phyloP scores from a whole-genome alignment of 2,113 vertebrate species.

The Probosciger aterrimus region DNA sequence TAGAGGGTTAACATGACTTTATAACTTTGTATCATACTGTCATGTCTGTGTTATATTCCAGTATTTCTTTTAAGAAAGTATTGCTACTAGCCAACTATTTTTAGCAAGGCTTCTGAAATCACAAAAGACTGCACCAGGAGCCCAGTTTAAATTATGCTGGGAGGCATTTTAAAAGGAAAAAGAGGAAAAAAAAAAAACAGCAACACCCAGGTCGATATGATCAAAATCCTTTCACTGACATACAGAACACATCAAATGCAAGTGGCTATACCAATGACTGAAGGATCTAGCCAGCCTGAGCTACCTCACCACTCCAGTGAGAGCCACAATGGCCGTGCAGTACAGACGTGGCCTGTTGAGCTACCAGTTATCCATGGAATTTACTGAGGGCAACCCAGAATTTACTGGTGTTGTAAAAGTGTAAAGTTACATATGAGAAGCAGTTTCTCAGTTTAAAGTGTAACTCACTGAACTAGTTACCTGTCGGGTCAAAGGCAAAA shows the following conservation, averaged over 20 bases:
- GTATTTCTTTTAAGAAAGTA: neutral
- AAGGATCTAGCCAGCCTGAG: neutral
- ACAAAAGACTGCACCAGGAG: neutral
- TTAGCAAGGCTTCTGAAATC: slow-evolving; percentile 31
- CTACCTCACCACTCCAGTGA: neutral
- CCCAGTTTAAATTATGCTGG: neutral
- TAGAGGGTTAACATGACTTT: neutral
- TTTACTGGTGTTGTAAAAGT: neutral
- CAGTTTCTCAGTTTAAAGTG: neutral
- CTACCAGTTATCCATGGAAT: neutral
- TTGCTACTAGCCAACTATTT: slow-evolving; percentile 9
- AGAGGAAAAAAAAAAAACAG: neutral
- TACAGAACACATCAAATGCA: neutral
- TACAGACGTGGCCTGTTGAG: neutral
- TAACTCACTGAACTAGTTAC: neutral
- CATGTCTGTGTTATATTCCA: neutral
- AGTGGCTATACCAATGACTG: neutral
- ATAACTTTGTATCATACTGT: neutral
- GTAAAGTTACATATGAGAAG: neutral
- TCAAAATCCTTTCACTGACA: neutral
- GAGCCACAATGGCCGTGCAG: fast-evolving
- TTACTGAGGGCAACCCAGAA: neutral
- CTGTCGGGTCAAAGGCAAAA: neutral
- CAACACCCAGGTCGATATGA: neutral
- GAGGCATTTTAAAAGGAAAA: neutral